phyloP scores from a whole-genome alignment of 1,140 invertebrate species.

The Lepidostoma basale region DNA sequence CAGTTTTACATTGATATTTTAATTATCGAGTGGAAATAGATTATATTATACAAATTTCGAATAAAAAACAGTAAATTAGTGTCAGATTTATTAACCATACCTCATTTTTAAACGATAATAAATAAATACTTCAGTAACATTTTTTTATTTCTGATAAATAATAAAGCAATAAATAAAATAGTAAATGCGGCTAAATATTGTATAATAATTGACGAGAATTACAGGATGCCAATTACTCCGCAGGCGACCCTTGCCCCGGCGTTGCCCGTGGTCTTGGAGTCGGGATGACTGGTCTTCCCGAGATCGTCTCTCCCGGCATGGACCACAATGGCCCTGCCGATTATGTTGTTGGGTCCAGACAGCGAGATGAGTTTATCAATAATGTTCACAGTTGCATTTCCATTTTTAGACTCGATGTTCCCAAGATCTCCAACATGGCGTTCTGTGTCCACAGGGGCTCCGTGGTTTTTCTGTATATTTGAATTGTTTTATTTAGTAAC shows the following conservation, averaged over 20 bases:
- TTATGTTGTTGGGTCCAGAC: slow-evolving; percentile 66
- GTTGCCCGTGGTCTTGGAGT: slow-evolving; percentile 81
- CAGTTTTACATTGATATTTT: no score
- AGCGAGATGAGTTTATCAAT: slow-evolving; percentile 70
- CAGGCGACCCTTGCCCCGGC: slow-evolving; percentile 81
- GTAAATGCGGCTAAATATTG: no score
- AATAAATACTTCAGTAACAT: no score
- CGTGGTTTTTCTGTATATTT: slow-evolving; percentile 76
- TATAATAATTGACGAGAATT: no score
- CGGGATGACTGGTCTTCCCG: slow-evolving; percentile 68
- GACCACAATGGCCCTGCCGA: slow-evolving; percentile 81
- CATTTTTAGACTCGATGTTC: slow-evolving; percentile 72
- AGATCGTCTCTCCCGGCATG: slow-evolving; percentile 79
- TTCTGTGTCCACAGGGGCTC: slow-evolving; percentile 68
- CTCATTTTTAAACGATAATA: no score
- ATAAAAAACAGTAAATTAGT: no score
- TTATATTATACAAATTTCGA: no score
- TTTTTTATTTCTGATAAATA: no score
- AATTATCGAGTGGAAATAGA: no score
- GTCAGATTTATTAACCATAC: no score
- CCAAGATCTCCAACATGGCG: slow-evolving; percentile 92
- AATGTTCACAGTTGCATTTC: slow-evolving; percentile 68
- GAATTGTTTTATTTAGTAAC: no score
- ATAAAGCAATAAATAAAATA: no score
- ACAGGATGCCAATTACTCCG: slow-evolving; percentile 78